A percentile compares a stretch with the other conserved stretches of the same genome.
phyloP scores from a whole-genome alignment of 2,113 vertebrate species.

The Piaya cayana region DNA sequence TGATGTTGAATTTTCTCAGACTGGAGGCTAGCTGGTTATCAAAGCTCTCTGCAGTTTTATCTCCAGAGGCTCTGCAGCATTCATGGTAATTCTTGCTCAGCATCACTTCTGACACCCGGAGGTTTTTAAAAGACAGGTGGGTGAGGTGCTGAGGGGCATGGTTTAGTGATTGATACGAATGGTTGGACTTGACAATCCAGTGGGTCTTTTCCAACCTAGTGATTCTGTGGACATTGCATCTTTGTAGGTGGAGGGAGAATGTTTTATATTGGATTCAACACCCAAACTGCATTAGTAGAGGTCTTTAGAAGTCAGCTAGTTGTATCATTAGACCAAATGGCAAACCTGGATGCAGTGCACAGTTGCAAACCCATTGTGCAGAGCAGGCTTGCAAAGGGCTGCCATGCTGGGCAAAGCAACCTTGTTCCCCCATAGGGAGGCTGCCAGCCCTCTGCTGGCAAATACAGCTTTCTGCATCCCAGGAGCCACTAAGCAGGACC shows the following conservation, averaged over 20 bases:
- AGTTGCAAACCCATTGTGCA: background rate
- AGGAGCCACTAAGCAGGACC: background rate
- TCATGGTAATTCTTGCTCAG: too few relatives aligned
- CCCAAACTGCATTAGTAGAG: background rate
- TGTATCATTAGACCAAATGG: background rate
- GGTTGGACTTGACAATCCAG: too few relatives aligned
- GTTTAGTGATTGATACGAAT: too few relatives aligned
- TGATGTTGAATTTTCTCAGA: too few relatives aligned
- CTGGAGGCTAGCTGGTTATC: too few relatives aligned
- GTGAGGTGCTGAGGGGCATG: too few relatives aligned
- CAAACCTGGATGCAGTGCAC: background rate
- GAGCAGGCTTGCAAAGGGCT: background rate
- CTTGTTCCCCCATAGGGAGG: background rate
- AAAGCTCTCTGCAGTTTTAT: too few relatives aligned
- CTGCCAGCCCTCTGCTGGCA: conserved; percentile 22
- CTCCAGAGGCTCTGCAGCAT: too few relatives aligned
- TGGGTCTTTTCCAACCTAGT: too few relatives aligned
- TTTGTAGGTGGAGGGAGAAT: background rate
- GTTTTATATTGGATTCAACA: background rate
- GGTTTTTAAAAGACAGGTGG: too few relatives aligned
- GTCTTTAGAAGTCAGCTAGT: background rate
- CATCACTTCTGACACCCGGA: too few relatives aligned
- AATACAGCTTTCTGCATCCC: background rate
- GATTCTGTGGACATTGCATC: background rate
- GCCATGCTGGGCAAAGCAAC: rapidly evolving